These are phyloP conservation scores for Globodera rostochiensis DNA, from an alignment of 1,140 invertebrate species.

Conservation along the genomic window DNA sequence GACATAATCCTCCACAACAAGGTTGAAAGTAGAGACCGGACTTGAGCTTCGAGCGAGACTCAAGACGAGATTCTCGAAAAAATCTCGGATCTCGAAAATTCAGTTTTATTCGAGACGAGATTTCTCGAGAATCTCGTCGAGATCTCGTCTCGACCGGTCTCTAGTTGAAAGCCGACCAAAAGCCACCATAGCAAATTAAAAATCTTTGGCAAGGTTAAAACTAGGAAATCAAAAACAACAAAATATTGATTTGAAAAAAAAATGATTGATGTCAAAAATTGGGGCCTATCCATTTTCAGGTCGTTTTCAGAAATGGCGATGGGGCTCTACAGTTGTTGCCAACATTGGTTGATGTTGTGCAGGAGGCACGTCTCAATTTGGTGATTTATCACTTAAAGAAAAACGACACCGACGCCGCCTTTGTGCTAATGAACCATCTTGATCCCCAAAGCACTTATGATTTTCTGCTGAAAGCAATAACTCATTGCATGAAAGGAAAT, in stretches of 20 bases:
- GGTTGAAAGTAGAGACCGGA: constrained; percentile 68
- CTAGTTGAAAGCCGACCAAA: constrained; percentile 68
- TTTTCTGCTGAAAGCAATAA: constrained; percentile 93
- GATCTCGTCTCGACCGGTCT: too few relatives aligned
- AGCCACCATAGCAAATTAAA: too few relatives aligned
- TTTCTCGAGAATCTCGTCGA: too few relatives aligned
- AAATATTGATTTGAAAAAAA: background rate
- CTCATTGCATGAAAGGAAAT: constrained; percentile 88
- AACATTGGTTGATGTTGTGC: constrained; percentile 87
- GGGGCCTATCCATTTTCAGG: constrained; percentile 44
- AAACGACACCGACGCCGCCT: constrained; percentile 85
- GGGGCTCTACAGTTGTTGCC: constrained; percentile 88
- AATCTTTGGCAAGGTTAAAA: too few relatives aligned
- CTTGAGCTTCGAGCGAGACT: too few relatives aligned
- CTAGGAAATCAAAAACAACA: background rate
- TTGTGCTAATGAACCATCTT: constrained; percentile 84
- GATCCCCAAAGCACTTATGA: constrained; percentile 91
- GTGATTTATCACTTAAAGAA: constrained; percentile 91
- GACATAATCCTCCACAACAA: constrained; percentile 89
- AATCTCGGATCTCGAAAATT: too few relatives aligned
- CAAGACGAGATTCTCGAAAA: too few relatives aligned
- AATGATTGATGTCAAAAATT: too few relatives aligned
- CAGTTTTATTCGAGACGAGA: too few relatives aligned
- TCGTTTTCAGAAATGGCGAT: constrained; percentile 89
- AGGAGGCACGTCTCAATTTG: constrained; percentile 92